Evolutionary conservation across 2,888 invertebrate genomes (phyloP).

Genomic region (Criorhina ranunculi): DNA sequence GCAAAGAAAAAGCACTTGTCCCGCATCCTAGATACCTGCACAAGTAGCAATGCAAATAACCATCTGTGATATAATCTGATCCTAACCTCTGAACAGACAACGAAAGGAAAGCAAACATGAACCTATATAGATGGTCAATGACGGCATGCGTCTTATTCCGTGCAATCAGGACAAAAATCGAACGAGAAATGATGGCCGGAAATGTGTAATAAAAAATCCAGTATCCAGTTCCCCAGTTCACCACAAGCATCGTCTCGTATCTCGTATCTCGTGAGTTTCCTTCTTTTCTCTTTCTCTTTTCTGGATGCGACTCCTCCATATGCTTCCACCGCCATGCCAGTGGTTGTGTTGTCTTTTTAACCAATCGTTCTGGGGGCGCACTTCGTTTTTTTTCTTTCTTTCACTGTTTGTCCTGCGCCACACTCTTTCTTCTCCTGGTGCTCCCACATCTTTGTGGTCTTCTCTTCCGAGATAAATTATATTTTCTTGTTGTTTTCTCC

Average conservation of each 20-base stretch:
- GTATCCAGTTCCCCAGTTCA: slow-evolving; percentile 73
- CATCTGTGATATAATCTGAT: slow-evolving; percentile 3
- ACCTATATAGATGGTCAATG: slow-evolving; percentile 1
- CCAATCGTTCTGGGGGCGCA: slow-evolving; percentile 45
- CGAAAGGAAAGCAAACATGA: slow-evolving; percentile 16
- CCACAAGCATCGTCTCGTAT: slow-evolving; percentile 59
- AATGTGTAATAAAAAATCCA: slow-evolving; percentile 77
- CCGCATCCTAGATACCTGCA: too few species aligned
- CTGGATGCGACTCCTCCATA: neutral
- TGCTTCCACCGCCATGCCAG: slow-evolving; percentile 5
- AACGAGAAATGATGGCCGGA: slow-evolving; percentile 77
- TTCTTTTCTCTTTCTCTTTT: slow-evolving; percentile 30
- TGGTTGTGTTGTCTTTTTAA: slow-evolving; percentile 18
- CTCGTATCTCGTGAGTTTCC: slow-evolving; percentile 48
- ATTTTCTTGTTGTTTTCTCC: slow-evolving; percentile 61
- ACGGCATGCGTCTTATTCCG: slow-evolving; percentile 49
- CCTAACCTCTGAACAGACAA: neutral
- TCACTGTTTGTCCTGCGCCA: neutral
- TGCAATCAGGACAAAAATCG: slow-evolving; percentile 63
- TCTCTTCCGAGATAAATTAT: slow-evolving; percentile 70
- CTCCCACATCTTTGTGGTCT: slow-evolving; percentile 10
- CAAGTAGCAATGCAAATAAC: too few species aligned
- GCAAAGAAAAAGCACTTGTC: too few species aligned
- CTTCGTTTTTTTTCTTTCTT: slow-evolving; percentile 41
- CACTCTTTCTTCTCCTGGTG: slow-evolving; percentile 14